phyloP scores from a whole-genome alignment of 2,888 invertebrate species.

The Polyploca ridens region DNA sequence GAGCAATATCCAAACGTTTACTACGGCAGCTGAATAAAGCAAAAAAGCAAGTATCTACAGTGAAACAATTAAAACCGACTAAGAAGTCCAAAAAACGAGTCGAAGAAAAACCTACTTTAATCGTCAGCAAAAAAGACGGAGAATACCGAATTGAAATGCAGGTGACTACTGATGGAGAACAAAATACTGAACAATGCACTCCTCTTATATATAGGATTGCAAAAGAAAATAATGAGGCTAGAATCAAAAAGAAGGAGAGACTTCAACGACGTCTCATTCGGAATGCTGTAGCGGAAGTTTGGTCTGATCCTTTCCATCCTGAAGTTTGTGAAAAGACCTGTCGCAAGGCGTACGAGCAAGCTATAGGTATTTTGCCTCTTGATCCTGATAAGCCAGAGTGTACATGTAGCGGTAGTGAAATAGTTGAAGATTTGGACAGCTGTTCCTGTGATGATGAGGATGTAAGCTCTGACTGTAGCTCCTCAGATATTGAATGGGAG shows the following conservation, averaged over 20 bases:
- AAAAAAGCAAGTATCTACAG: conserved; percentile 41
- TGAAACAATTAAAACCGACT: conserved; percentile 34
- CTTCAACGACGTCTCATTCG: conserved; percentile 45
- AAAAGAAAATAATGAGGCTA: conserved; percentile 53
- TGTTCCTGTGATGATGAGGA: conserved; percentile 53
- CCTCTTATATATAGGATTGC: conserved; percentile 67
- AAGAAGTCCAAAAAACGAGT: conserved; percentile 55
- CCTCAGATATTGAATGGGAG: conserved; percentile 72
- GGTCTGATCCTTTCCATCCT: conserved; percentile 57
- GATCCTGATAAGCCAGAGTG: conserved; percentile 46
- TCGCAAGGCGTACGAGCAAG: conserved; percentile 56
- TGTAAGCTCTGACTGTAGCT: conserved; percentile 56
- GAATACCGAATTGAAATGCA: conserved; percentile 70
- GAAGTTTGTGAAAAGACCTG: conserved; percentile 62
- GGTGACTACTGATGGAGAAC: conserved; percentile 37
- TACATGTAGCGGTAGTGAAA: conserved; percentile 32
- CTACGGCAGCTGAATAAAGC: conserved; percentile 60
- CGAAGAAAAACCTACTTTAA: conserved; percentile 63
- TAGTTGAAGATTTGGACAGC: conserved; percentile 29
- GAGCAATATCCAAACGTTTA: conserved; percentile 68
- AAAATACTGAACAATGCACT: conserved; percentile 38
- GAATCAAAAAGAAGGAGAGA: conserved; percentile 46
- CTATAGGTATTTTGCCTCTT: conserved; percentile 46
- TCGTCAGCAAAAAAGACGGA: conserved; percentile 63
- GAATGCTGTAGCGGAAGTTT: conserved; percentile 48